Evolutionary conservation across 2,888 invertebrate genomes (phyloP), one percentile per base, ranked within the genome.

Genomic region (Netelia melanura): DNA sequence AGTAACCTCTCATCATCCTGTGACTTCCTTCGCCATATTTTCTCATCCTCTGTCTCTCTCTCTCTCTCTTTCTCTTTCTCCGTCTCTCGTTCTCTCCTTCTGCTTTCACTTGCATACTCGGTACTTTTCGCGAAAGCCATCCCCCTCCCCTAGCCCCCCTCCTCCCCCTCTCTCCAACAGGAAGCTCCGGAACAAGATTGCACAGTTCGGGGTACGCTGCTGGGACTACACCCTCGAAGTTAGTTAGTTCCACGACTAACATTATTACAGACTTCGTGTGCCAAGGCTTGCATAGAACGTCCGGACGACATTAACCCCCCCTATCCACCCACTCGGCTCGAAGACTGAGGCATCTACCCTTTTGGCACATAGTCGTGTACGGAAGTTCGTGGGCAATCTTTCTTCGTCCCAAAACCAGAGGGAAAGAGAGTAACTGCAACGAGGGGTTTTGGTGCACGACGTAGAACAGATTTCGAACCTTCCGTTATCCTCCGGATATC

Each of bases 211-310:
- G 71, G 11, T 65, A 52, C 30, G 77, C 77, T 52, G 58, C 78
- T 30, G 77, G 48, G 72, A 76, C 82, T 85, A 74, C 58, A 84
- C 83, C 84, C 86, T 80, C 83, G 68, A 90, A 89, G 88, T 89
- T 90, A 87, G 88, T 87, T 88, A 86, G 86, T 58, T 43, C 38
- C n/a, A 62, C 78, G 84, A 85, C 85, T 88, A 89, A 90, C 82
- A 71, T 88, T 89, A 89, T 91, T 91, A 89, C 80, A 68, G 86
- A 84, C 77, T 87, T 83, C 62, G 83, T 71, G 85, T 17, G 52
- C 21, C 48, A 68, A 48, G 3, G n/a, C 48, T 25, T 14, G 38
- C 38, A 38, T 38, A 38, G 38, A 38, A 38, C 38, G 38, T 38
- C 38, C 38, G 38, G 38, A 38, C 38, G 38, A 38, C 38, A 38